Base-by-base conservation (phyloP, 2,888 invertebrate species). In the Masnerella sp. region DNA sequence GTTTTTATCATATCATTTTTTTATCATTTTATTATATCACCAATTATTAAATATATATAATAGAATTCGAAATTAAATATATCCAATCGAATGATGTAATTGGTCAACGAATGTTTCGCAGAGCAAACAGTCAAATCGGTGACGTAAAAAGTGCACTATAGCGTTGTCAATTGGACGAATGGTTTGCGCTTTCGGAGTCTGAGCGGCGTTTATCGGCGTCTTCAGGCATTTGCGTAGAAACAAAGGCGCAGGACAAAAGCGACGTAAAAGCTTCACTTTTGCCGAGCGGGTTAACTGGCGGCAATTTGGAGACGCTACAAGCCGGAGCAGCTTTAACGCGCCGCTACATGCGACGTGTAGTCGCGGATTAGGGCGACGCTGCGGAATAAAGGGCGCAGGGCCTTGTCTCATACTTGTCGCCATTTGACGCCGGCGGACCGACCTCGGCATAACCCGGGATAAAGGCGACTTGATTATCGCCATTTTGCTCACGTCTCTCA, bases 401-500 rank as follows among this genome's bases (percentile, higher is more conserved):
- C 54, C 47, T 45, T 34, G 54, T 28, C 30, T 47, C 45, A 36
- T 40, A 52, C 45, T 25, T 45, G 38, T 43, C 43, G 51, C 34
- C 43, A 17, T 68, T 51, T 43, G 22, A 38, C 17, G 15, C n/a
- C 9, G 28, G 47, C 4, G 2, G 2, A 14, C 7, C 5, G 12
- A 14, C 61, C 45, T 40, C 28, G 22, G 25, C 54, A 45, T 56
- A 45, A 68, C 51, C 51, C 34, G 15, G 45, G 52, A 47, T 51
- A 61, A 67, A 68, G 62, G 45, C 49, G 32, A 65, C 40, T 74
- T 54, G 59, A 47, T 65, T 70, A 74, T 59, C 69, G 30, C 22
- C 64, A 52, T 38, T 68, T 49, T 52, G 45, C 56, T 42, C 38
- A 25, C 54, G 20, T 49, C 40, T 43, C 59, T 58, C 59, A 61